These are phyloP conservation scores for Tachyglossus aculeatus DNA, from an alignment of 2,797 vertebrate species.

Conservation along the genomic window DNA sequence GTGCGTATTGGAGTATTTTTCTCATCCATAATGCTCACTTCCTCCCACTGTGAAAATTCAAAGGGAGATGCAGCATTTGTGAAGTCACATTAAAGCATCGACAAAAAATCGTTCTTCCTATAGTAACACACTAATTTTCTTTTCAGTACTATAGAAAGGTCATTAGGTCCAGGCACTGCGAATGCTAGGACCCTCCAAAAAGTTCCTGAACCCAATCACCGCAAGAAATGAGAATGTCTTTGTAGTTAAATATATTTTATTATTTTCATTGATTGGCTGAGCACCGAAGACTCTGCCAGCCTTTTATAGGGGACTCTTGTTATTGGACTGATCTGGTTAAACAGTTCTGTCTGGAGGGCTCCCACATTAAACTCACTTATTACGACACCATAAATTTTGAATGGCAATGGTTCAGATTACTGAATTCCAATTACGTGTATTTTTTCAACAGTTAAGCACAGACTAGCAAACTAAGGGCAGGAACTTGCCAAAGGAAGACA, in stretches of 20 bases:
- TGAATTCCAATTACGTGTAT: slow-evolving; percentile 21
- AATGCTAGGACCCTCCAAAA: not conserved
- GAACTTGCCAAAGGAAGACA: slow-evolving; percentile 46
- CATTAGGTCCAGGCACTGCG: not conserved
- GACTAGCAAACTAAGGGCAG: slow-evolving; percentile 32
- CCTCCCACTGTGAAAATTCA: slow-evolving; percentile 89
- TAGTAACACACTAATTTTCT: not conserved
- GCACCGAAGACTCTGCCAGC: too few relatives aligned
- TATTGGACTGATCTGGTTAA: too few relatives aligned
- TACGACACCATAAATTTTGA: slow-evolving; percentile 18
- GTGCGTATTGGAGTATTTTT: slow-evolving; percentile 97
- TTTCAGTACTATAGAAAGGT: not conserved
- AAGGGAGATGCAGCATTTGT: slow-evolving; percentile 18
- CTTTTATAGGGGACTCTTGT: too few relatives aligned
- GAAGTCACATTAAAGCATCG: slow-evolving; percentile 8
- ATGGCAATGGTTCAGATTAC: slow-evolving; percentile 46
- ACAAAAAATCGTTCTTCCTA: not conserved
- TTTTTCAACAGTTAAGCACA: slow-evolving; percentile 39
- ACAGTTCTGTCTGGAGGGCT: not conserved
- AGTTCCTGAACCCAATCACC: too few relatives aligned
- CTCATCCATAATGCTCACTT: slow-evolving; percentile 98
- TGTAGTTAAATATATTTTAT: too few relatives aligned
- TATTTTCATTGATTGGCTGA: too few relatives aligned
- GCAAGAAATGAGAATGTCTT: too few relatives aligned
- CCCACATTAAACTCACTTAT: not conserved